Conservation (phyloP, 2,888 invertebrate species). For the Trissolcus brochymenae region DNA sequence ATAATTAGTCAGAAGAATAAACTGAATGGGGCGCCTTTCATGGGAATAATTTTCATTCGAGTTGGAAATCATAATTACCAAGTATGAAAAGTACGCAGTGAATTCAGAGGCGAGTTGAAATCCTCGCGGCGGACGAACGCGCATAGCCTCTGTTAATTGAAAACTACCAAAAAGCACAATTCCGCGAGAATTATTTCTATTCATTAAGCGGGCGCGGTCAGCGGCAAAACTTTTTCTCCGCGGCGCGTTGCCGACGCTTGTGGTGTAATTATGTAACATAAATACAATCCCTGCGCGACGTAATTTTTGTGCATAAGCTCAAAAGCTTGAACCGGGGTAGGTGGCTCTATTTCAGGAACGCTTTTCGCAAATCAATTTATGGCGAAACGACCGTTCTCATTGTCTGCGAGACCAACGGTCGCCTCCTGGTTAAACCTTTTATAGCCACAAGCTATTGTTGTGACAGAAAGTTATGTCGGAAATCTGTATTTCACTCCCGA, state of each 20-base stretch:
- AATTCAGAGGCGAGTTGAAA: slow-evolving; percentile 65
- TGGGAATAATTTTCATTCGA: slow-evolving; percentile 58
- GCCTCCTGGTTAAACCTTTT: slow-evolving; percentile 72
- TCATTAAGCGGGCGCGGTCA: slow-evolving; percentile 72
- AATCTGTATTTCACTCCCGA: slow-evolving; percentile 59
- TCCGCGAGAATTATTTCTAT: slow-evolving; percentile 75
- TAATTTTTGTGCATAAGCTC: slow-evolving; percentile 75
- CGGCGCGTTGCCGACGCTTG: slow-evolving; percentile 53
- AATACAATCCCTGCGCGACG: slow-evolving; percentile 73
- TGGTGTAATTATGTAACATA: slow-evolving; percentile 74
- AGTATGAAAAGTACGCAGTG: slow-evolving; percentile 59
- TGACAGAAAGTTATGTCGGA: slow-evolving; percentile 67
- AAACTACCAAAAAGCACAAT: slow-evolving; percentile 73
- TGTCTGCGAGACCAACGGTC: slow-evolving; percentile 68
- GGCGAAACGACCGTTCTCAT: slow-evolving; percentile 71
- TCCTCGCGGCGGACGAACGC: slow-evolving; percentile 60
- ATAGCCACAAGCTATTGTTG: slow-evolving; percentile 72
- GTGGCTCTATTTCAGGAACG: slow-evolving; percentile 67
- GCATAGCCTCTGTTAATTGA: slow-evolving; percentile 68
- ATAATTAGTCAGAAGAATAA: slow-evolving; percentile 58
- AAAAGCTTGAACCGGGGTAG: slow-evolving; percentile 67
- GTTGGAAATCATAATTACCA: slow-evolving; percentile 65
- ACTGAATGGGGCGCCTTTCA: slow-evolving; percentile 56
- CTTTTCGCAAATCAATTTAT: slow-evolving; percentile 76
- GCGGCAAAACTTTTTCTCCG: slow-evolving; percentile 58